Evolutionary conservation across 2,888 invertebrate species (phyloP).

Genomic region (Sinotaia quadrata): DNA sequence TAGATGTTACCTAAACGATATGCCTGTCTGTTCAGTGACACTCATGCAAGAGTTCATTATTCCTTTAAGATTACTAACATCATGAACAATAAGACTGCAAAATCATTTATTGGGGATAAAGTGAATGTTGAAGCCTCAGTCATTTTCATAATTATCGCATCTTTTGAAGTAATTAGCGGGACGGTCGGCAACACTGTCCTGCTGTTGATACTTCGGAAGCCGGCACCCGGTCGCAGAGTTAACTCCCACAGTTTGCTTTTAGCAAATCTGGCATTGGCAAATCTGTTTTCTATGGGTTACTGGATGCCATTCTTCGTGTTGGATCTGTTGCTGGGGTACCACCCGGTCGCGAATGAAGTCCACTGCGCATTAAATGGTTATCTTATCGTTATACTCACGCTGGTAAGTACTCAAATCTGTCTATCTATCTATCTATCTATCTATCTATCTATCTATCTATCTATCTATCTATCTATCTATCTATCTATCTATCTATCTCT

Average conservation of each 20-base stretch:
- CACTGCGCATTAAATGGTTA: too few species aligned
- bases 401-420: too few species aligned
- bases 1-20: too few species aligned
- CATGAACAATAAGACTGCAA: neutral
- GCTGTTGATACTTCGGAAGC: conserved; percentile 10
- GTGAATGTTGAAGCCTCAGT: neutral
- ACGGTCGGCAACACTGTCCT: conserved; percentile 18
- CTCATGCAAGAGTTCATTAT: too few species aligned
- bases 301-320: conserved; percentile 13
- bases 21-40: too few species aligned
- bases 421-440: too few species aligned
- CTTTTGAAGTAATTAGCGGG: conserved; percentile 5
- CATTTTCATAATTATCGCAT: conserved; percentile 3
- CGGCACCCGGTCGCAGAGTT: conserved; percentile 8
- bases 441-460: too few species aligned
- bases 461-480: too few species aligned
- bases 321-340: conserved; percentile 10
- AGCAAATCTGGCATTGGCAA: conserved; percentile 23
- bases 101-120: neutral
- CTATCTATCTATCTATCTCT: too few species aligned
- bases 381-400: too few species aligned
- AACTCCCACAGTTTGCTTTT: conserved; percentile 25
- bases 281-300: conserved; percentile 21
- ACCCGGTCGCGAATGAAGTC: neutral
- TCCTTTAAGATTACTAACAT: too few species aligned